Base-by-base conservation (phyloP, 2,113 vertebrate genomes). In the Neodontobutis hainanensis region DNA sequence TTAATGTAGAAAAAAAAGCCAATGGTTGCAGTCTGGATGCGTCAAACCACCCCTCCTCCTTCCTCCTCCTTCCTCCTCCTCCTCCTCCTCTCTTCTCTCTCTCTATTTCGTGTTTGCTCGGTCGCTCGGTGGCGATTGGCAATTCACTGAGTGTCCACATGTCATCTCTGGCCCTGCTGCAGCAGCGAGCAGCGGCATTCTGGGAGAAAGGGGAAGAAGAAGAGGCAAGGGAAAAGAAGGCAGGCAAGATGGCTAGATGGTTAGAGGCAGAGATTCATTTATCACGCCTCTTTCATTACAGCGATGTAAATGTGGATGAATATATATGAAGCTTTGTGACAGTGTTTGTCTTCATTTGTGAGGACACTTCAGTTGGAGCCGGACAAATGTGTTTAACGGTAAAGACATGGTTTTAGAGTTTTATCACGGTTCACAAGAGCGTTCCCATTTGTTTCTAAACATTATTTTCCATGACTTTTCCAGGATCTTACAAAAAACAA, bases 21-120 rank as follows among this genome's bases (percentile, higher is more conserved):
- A 83, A 83, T 88, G 88, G 88, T 86, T 91, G 89, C 90, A 91
- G 91, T 85, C 79, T 83, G 83, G 89, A 90, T 92, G 89, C 90
- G 87, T 90, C 90, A 92, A 87, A 87, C 69, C 68, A 38, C 80
- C 84, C 76, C 77, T 76, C 63, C 68, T 27, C 8, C 9, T 8
- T 32, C 15, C 63, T 44, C 61, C 3, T 15, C 19, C 32, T 11
- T 8, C 7, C 57, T 14, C 59, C 34, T 8, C 4, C 52, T 55
- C 34, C 14, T 4, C 47, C 34, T 34, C 9, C 35, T 12, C 56
- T 27, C 62, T 19, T 52, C 35, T 16, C 43, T 51, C 19, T 36
- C 34, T 12, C 10, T 11, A 19, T 5, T 12, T 55, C 7, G 34
- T 55, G 35, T 55, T 55, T 36, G 34, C 63, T 35, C 45, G 11